phyloP scores from a whole-genome alignment of 2,797 vertebrate species.

The Pipistrellus nathusii region DNA sequence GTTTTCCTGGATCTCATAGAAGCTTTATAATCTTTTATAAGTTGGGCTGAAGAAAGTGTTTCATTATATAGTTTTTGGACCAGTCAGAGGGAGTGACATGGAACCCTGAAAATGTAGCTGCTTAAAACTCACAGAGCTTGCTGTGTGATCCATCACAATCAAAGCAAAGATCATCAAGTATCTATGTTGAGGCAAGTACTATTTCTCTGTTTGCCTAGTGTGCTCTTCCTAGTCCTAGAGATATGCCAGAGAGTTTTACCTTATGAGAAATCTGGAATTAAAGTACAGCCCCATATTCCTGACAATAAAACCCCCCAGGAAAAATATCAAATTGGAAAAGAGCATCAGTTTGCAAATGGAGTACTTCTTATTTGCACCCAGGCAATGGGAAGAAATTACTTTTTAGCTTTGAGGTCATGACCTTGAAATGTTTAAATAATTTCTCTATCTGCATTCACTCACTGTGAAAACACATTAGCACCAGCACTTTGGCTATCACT shows the following conservation, averaged over 20 bases:
- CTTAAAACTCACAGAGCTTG: conserved; percentile 68
- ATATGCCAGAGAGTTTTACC: conserved; percentile 69
- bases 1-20: conserved; percentile 70
- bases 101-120: conserved; percentile 68
- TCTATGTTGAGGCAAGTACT: conserved; percentile 76
- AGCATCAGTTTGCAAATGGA: conserved; percentile 68
- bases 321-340: conserved; percentile 74
- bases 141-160: conserved; percentile 57
- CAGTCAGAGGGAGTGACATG: conserved; percentile 72
- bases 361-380: conserved; percentile 74
- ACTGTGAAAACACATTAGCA: conserved; percentile 73
- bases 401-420: conserved; percentile 78
- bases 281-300: conserved; percentile 60
- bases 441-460: conserved; percentile 73
- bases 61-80: conserved; percentile 73
- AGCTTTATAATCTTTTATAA: conserved; percentile 77
- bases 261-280: not conserved
- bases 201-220: conserved; percentile 64
- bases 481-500: conserved; percentile 73
- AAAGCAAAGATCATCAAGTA: conserved; percentile 75
- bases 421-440: conserved; percentile 83
- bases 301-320: conserved; percentile 78
- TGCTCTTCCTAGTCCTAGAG: conserved; percentile 56
- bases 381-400: conserved; percentile 78
- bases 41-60: conserved; percentile 71